Conservation (phyloP, 2,113 vertebrate species). For the Corythaeola cristata region DNA sequence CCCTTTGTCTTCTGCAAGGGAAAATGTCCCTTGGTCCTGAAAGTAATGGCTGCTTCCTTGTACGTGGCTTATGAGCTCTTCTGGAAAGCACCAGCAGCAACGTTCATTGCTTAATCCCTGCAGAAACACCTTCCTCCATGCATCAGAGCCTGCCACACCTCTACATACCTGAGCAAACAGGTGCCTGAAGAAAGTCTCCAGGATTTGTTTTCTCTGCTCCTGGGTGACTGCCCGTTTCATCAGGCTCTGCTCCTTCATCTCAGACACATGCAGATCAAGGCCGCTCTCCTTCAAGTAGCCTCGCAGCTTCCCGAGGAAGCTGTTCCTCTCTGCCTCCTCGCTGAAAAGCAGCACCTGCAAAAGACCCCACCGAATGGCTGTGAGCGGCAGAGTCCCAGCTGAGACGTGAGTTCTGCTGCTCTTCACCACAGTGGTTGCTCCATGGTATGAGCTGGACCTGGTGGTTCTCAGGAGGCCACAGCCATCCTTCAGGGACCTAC, state of each 20-base stretch:
- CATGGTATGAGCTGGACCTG: neutral
- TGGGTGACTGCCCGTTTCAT: conserved; percentile 86
- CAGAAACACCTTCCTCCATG: neutral
- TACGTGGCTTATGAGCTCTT: neutral
- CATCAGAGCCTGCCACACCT: neutral
- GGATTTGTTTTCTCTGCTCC: conserved; percentile 85
- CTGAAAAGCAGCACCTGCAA: conserved; percentile 89
- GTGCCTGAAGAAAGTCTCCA: conserved; percentile 94
- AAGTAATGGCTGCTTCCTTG: neutral
- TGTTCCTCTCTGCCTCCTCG: conserved; percentile 74
- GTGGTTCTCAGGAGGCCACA: neutral
- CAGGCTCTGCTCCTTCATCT: conserved; percentile 81
- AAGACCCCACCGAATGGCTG: neutral
- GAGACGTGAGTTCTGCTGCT: neutral
- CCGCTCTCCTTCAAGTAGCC: conserved; percentile 30
- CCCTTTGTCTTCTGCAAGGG: neutral
- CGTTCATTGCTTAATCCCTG: neutral
- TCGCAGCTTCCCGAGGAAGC: conserved; percentile 77
- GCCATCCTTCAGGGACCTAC: neutral
- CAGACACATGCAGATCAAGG: conserved; percentile 65
- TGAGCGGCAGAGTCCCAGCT: neutral
- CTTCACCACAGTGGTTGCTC: neutral
- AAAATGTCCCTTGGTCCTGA: neutral
- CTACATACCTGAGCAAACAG: conserved; percentile 88
- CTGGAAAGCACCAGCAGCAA: neutral